Conservation (phyloP, 2,888 invertebrate species). For the Abscondita cerata region DNA sequence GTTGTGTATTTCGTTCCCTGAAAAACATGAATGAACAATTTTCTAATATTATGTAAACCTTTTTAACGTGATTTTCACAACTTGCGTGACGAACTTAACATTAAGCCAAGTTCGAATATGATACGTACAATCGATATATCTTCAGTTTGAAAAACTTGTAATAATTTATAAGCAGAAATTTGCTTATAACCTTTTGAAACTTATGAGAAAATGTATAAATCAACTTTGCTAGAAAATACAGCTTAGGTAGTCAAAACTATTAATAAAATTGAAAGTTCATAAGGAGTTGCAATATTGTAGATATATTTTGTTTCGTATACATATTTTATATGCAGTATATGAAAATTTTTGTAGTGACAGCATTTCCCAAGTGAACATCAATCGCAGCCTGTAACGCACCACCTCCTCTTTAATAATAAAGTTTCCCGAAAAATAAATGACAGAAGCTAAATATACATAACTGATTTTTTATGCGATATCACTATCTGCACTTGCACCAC, state of each 20-base stretch:
- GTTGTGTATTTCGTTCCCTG: not conserved
- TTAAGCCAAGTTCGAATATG: conserved; percentile 14
- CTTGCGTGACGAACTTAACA: conserved; percentile 19
- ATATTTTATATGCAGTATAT: conserved; percentile 3
- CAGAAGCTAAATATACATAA: conserved; percentile 1
- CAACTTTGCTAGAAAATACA: too few relatives aligned
- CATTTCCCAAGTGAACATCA: conserved; percentile 11
- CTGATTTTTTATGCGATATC: not conserved
- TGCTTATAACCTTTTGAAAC: too few relatives aligned
- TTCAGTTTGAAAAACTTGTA: too few relatives aligned
- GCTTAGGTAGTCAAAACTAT: too few relatives aligned
- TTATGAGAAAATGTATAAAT: too few relatives aligned
- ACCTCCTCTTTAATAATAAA: conserved; percentile 8
- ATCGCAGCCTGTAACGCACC: conserved; percentile 5
- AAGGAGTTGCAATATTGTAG: not conserved
- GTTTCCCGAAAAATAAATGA: conserved; percentile 2
- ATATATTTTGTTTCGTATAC: conserved; percentile 1
- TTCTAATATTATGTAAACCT: conserved; percentile 9
- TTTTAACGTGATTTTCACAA: conserved; percentile 8
- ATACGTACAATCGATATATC: too few relatives aligned
- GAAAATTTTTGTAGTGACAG: conserved; percentile 5
- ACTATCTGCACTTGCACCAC: too few relatives aligned
- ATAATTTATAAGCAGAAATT: too few relatives aligned
- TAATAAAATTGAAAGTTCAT: too few relatives aligned
- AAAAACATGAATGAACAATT: conserved; percentile 6